Percentiles rank a stretch among this genome's conserved stretches.
Conservation (phyloP, 2,113 vertebrate genomes). For the Picathartes gymnocephalus region DNA sequence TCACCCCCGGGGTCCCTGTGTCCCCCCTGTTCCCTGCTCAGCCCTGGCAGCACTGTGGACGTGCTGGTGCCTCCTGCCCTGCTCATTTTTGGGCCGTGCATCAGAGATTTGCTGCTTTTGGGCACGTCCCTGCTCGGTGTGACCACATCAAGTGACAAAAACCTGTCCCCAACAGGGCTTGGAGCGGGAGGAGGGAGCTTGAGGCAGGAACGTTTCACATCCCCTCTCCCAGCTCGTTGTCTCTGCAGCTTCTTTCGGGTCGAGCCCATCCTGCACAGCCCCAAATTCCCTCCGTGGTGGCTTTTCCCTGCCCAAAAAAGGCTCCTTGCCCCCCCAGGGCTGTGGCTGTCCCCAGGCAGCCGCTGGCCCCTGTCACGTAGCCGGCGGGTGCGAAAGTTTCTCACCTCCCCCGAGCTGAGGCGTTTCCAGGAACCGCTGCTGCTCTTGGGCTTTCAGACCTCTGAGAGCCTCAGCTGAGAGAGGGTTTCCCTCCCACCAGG, state of each 20-base stretch:
- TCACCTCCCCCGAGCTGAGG: neutral
- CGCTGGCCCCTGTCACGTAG: neutral
- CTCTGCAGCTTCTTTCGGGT: neutral
- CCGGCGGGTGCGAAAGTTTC: neutral
- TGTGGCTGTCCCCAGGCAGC: neutral
- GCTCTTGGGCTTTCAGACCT: neutral
- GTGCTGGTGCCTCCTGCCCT: neutral
- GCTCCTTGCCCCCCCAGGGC: neutral
- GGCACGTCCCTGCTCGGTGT: accelerated
- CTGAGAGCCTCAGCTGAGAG: neutral
- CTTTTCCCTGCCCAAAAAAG: neutral
- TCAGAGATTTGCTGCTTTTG: accelerated
- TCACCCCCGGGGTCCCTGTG: neutral
- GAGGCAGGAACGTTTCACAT: neutral
- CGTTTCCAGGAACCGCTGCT: neutral
- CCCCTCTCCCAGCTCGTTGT: neutral
- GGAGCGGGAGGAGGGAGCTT: accelerated
- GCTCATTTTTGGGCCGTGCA: accelerated
- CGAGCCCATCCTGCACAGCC: neutral
- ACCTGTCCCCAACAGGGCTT: accelerated
- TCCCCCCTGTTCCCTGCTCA: neutral
- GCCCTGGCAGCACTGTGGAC: accelerated
- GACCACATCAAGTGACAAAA: accelerated
- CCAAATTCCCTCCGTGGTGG: accelerated
- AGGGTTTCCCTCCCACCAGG: neutral